phyloP scores from a whole-genome alignment of 2,797 vertebrate species.

The Miichthys miiuy region DNA sequence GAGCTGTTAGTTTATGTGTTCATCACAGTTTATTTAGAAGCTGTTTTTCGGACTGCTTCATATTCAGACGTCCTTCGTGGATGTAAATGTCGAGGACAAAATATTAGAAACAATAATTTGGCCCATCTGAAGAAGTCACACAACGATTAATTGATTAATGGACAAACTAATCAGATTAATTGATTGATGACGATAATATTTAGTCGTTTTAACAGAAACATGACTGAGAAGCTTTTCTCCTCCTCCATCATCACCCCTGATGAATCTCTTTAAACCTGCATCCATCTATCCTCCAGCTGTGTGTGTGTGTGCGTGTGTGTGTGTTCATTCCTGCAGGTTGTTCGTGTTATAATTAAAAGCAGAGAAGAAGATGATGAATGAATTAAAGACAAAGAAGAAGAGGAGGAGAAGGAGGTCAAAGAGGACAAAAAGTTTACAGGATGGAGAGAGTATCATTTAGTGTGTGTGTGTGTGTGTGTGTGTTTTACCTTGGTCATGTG shows the following conservation, averaged over 20 bases:
- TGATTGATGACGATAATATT: no score
- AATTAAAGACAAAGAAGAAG: not conserved
- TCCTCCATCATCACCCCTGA: conserved; percentile 46
- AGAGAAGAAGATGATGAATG: conserved; percentile 45
- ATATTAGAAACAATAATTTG: no score
- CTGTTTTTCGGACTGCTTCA: no score
- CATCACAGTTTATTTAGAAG: no score
- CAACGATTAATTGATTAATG: no score
- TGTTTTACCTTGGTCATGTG: conserved; percentile 61
- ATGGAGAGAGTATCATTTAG: not conserved
- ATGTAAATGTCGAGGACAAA: no score
- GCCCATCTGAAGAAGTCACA: no score
- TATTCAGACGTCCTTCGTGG: no score
- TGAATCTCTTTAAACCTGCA: conserved; percentile 32
- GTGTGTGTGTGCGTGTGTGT: conserved; percentile 6
- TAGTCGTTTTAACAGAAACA: not conserved
- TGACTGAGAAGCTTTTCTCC: conserved; percentile 23
- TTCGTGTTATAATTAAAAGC: conserved; percentile 48
- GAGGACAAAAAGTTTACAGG: conserved; percentile 42
- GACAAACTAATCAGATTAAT: no score
- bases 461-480: not conserved
- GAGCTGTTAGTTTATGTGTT: no score
- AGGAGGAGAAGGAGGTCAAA: conserved; percentile 20
- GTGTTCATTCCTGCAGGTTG: conserved; percentile 18
- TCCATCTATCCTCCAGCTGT: conserved; percentile 33